Evolutionary conservation across 2,888 invertebrate genomes (phyloP).

Genomic region (Exephanes ischioxanthus): DNA sequence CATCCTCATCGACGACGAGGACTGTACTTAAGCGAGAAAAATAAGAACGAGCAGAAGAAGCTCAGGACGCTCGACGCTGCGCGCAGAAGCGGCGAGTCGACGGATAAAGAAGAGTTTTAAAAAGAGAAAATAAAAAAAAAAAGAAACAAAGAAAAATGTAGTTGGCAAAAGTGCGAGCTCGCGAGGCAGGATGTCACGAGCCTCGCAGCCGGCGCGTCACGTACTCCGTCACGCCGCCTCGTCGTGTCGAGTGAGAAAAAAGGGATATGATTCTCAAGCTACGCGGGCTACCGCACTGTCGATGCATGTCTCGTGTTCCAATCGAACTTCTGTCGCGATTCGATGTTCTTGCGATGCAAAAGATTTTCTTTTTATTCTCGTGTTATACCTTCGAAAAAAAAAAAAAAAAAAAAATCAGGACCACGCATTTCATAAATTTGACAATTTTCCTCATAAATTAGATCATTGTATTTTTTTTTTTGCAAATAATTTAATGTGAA

Average conservation of each 20-base stretch:
- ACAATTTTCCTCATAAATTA: neutral
- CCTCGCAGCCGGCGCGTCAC: conserved; percentile 75
- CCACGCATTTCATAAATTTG: neutral
- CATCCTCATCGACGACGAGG: neutral
- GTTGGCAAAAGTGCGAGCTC: conserved; percentile 64
- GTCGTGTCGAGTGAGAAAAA: conserved; percentile 26
- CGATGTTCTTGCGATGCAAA: neutral
- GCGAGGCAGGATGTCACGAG: conserved; percentile 79
- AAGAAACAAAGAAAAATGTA: conserved; percentile 22
- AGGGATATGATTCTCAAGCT: conserved; percentile 24
- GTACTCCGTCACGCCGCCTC: conserved; percentile 64
- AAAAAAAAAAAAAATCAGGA: neutral
- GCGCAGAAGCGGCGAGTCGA: neutral
- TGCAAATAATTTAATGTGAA: too few species aligned
- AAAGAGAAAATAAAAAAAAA: conserved; percentile 23
- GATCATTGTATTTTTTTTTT: neutral
- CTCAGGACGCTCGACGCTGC: neutral
- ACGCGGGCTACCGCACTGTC: conserved; percentile 7
- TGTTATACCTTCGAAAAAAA: neutral
- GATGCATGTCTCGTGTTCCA: conserved; percentile 30
- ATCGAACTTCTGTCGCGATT: conserved; percentile 18
- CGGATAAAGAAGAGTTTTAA: conserved; percentile 10
- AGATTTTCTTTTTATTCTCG: neutral
- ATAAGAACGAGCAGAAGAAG: neutral
- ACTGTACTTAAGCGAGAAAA: neutral